Evolutionary conservation across 2,888 invertebrate species (phyloP).

Genomic region (Disparrhopalites patrizii): DNA sequence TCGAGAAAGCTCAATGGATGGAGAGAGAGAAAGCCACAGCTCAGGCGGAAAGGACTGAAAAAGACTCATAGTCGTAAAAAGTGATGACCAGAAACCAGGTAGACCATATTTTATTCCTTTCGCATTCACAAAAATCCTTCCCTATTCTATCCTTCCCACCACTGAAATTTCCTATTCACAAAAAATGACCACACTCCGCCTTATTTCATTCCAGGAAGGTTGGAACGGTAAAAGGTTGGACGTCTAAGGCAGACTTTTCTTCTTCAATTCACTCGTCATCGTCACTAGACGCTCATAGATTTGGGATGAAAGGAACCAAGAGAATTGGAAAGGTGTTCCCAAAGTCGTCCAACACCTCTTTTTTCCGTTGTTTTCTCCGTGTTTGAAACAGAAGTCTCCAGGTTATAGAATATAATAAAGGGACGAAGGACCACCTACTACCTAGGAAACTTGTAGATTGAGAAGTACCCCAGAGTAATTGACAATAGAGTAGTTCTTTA

Average conservation of each 20-base stretch:
- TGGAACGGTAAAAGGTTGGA: neutral
- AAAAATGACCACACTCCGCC: neutral
- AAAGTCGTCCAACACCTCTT: neutral
- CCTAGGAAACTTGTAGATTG: no score
- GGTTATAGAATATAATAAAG: no score
- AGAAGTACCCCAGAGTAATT: no score
- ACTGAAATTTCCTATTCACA: no score
- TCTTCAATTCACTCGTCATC: neutral
- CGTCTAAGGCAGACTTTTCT: neutral
- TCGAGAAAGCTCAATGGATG: no score
- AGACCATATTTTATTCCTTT: conserved; percentile 29
- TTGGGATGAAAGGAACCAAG: no score
- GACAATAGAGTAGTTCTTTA: no score
- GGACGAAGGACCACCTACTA: no score
- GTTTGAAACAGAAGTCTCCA: no score
- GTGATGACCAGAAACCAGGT: conserved; percentile 33
- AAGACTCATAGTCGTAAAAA: conserved; percentile 32
- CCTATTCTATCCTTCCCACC: neutral
- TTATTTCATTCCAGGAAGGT: neutral
- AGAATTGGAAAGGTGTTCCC: no score
- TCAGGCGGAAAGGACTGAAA: no score
- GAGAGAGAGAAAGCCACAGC: neutral
- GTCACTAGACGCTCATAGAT: no score
- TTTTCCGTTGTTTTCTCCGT: neutral
- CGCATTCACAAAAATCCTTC: neutral